Base-by-base conservation (phyloP, 2,113 vertebrate genomes). In the Axis porcinus region DNA sequence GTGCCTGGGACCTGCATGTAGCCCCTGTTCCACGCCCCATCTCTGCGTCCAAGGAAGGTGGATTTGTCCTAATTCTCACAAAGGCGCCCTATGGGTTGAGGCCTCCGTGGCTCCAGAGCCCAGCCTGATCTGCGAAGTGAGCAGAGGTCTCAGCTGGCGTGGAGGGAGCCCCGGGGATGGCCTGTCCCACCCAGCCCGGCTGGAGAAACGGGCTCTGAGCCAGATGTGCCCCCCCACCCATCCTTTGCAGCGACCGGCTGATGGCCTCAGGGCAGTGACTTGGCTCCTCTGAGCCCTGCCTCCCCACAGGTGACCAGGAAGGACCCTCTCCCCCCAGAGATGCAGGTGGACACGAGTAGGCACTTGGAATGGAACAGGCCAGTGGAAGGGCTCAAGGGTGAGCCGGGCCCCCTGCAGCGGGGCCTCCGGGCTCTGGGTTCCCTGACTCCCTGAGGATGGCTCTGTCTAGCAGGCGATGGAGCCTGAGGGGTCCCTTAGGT, bases 301-400 rank as follows among this genome's bases (percentile, higher is more conserved):
- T 89, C 79, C 13, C 28, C 33, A 45, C 16, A 86, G 62, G 52
- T 52, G 43, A 8, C 19, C 17, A 36, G 54, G 25, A 45, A 0
- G 30, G 15, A n/a, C 30, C 6, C 36, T 95, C 78, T 14, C 62
- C 14, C 27, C 33, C 6, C 1, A 10, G 13, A 57, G 62, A 70
- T 30, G 55, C 25, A 13, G 62, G 27, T 10, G n/a, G 21, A 17
- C 19, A 9, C 0, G 0, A 3, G n/a, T 57, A 58, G 4, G 16
- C 45, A 27, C 76, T 52, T 5, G 9, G 50, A 36, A 40, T 25
- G 16, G 19, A 70, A 57, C 33, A 50, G 47, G 19, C 55, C 1
- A 2, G 19, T 3, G 2, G 7, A 47, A 25, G 54, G 13, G 40
- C 62, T 78, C 62, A 33, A 15, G 25, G 36, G 58, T 86, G 30